A percentile compares a stretch with the other conserved stretches of the same genome.
Conservation (phyloP, 2,888 invertebrate genomes). For the Laothoe populi region DNA sequence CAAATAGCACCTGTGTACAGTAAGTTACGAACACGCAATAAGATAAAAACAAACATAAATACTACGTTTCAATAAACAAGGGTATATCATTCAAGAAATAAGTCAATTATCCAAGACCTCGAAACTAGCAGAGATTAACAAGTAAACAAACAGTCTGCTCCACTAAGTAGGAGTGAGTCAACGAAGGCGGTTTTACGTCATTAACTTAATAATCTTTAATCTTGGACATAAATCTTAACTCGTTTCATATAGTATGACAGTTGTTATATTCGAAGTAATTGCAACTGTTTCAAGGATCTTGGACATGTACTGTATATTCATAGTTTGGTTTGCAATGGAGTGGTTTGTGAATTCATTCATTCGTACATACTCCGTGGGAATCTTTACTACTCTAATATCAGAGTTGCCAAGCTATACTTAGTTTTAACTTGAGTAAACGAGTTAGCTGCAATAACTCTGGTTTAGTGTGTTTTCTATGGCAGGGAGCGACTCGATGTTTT, state of each 20-base stretch:
- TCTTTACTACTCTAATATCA: background rate
- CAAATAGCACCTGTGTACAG: background rate
- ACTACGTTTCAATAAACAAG: background rate
- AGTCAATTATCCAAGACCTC: conserved; percentile 22
- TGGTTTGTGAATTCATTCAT: background rate
- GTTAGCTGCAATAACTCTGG: background rate
- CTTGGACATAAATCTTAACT: background rate
- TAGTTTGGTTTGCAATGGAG: background rate
- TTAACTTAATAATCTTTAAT: conserved; percentile 9
- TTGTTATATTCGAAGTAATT: background rate
- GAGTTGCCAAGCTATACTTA: background rate
- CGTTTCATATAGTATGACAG: background rate
- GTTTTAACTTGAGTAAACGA: background rate
- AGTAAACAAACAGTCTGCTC: conserved; percentile 18
- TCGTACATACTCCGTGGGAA: background rate
- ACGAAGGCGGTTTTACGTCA: background rate
- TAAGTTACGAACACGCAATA: background rate
- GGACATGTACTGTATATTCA: background rate
- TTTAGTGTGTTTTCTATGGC: background rate
- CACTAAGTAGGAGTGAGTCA: background rate
- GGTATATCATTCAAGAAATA: background rate
- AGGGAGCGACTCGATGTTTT: background rate
- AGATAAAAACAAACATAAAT: background rate
- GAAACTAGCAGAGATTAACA: conserved; percentile 18
- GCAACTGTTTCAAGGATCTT: background rate